Conservation (phyloP, 2,113 vertebrate species). For the Cranoglanis bouderius region DNA sequence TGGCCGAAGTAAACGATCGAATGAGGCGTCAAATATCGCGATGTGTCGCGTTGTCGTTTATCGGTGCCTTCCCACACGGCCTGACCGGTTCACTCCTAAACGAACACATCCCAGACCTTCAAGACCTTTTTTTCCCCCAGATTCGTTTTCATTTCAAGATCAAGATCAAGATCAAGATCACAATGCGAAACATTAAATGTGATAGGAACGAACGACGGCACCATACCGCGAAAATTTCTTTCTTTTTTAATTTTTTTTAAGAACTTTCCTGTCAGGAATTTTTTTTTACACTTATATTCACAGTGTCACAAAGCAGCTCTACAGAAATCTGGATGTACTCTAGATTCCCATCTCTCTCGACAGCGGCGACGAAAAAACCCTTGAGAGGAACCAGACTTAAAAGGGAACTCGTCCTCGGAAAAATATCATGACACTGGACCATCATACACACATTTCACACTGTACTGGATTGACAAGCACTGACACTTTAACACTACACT, state of each 20-base stretch:
- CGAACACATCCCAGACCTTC: neutral
- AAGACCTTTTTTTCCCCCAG: neutral
- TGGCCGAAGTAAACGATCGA: neutral
- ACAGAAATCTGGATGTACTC: neutral
- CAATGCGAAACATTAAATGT: neutral
- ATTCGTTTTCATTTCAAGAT: neutral
- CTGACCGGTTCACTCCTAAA: neutral
- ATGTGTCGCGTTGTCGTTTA: neutral
- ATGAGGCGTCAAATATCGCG: neutral
- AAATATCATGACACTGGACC: too few relatives aligned
- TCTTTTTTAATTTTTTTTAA: too few relatives aligned
- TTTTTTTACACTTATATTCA: neutral
- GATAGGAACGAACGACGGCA: too few relatives aligned
- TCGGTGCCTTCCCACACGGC: neutral
- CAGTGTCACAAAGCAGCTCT: neutral
- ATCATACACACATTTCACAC: too few relatives aligned
- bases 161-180: too few relatives aligned
- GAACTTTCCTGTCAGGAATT: neutral
- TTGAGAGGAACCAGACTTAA: too few relatives aligned
- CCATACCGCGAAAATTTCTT: neutral
- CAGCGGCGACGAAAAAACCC: neutral
- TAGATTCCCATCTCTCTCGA: neutral
- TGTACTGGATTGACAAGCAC: too few relatives aligned
- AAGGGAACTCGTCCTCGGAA: neutral
- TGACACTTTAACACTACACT: too few relatives aligned